Percentiles rank a stretch among this genome's conserved stretches.
Evolutionary conservation across 2,888 invertebrate species (phyloP).

Genomic region (Diplolepis rosae): DNA sequence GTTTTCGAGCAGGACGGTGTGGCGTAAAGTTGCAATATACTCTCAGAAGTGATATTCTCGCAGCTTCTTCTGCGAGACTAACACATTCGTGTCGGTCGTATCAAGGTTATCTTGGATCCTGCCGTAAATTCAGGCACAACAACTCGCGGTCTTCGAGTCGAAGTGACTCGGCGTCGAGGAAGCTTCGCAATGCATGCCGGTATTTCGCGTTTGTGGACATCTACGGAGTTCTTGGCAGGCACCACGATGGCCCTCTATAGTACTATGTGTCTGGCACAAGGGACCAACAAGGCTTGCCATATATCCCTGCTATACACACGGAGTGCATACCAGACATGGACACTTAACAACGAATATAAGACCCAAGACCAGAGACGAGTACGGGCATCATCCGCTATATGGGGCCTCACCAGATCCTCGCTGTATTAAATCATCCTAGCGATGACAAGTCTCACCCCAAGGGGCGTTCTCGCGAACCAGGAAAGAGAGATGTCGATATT

Average conservation of each 20-base stretch:
- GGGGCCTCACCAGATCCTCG: conserved; percentile 41
- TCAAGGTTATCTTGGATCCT: conserved; percentile 59
- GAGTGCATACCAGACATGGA: conserved; percentile 63
- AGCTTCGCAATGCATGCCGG: conserved; percentile 43
- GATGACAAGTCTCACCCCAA: conserved; percentile 36
- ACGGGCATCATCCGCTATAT: conserved; percentile 47
- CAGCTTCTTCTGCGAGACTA: conserved; percentile 7
- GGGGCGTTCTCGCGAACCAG: conserved; percentile 33
- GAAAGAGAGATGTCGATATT: conserved; percentile 38
- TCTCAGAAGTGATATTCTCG: conserved; percentile 18
- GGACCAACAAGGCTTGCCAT: conserved; percentile 57
- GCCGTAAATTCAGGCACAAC: conserved; percentile 59
- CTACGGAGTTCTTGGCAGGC: conserved; percentile 33
- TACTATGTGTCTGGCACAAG: conserved; percentile 31
- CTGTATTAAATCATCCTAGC: conserved; percentile 57
- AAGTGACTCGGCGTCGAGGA: conserved; percentile 37
- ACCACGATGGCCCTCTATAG: conserved; percentile 33
- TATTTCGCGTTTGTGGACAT: conserved; percentile 51
- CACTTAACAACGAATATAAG: conserved; percentile 61
- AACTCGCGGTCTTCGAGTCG: conserved; percentile 39
- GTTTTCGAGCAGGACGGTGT: neutral
- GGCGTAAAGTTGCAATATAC: conserved; percentile 16
- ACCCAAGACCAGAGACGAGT: conserved; percentile 43
- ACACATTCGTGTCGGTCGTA: conserved; percentile 53
- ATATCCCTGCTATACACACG: conserved; percentile 60